Base-by-base conservation (phyloP, 2,113 vertebrate genomes). In the Indicator indicator region DNA sequence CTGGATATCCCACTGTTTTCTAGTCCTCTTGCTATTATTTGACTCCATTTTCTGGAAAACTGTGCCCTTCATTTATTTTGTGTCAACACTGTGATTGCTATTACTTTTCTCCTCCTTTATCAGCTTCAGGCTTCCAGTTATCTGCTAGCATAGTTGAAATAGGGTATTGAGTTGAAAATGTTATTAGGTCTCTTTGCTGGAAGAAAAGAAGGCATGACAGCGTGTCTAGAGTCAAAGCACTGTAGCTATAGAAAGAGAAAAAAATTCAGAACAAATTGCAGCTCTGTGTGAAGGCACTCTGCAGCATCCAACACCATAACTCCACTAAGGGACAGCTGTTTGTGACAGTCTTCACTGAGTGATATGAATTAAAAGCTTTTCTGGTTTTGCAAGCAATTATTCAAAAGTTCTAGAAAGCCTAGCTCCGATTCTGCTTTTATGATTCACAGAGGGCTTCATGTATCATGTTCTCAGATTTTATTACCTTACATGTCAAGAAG, bases 311-410 rank as follows among this genome's bases (percentile, higher is more conserved):
- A 27, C 23, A 72, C n/a, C 27, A 19, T 15, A 50, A 44, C 23
- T 84, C 68, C 64, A 85, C n/a, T 50, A 83, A 90, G 87, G 55
- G 60, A 91, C 2, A 74, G 64, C 85, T 1, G 2, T 86, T 92
- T 88, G 83, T 0, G 0, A 72, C 33, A 54, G 72, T 76, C 68
- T 90, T 90, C 86, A 64, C 27, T 42, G 52, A 62, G 42, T 15
- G 64, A 46, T 32, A 63, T 9, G 36, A 91, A 60, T 67, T 73
- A 60, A 77, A 94, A 86, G n/a, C 36, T 88, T 88, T 94, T 30
- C 65, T 89, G 56, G 55, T 67, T 96, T 94, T 89, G 84, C 89
- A 95, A 89, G 52, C 42, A 89, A 94, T 94, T 94, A 96, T 83
- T 64, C 54, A 93, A 89, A 89, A 58, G 69, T 83, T 94, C 87